Conservation (phyloP, 2,797 vertebrate species). For the Ceryle rudis region DNA sequence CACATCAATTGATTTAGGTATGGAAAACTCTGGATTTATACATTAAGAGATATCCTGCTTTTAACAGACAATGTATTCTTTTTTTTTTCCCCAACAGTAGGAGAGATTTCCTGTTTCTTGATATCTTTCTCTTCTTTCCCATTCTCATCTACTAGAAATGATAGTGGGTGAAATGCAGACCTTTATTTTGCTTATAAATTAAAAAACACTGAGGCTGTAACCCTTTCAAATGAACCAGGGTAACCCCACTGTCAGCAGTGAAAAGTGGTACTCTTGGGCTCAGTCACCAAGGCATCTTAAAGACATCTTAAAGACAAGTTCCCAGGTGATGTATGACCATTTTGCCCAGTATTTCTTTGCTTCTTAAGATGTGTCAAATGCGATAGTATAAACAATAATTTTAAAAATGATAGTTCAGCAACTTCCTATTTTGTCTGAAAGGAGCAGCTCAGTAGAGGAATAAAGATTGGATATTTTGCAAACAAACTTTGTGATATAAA, state of each 20-base stretch:
- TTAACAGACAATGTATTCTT: constrained; percentile 42
- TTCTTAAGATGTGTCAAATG: constrained; percentile 53
- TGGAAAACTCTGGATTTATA: background rate
- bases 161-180: background rate
- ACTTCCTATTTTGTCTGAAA: constrained; percentile 10
- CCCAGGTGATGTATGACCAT: constrained; percentile 32
- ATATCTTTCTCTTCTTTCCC: background rate
- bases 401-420: constrained; percentile 19
- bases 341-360: constrained; percentile 53
- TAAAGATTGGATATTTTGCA: background rate
- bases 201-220: background rate
- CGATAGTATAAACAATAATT: constrained; percentile 30
- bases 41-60: background rate
- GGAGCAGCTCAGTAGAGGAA: background rate
- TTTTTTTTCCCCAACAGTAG: background rate
- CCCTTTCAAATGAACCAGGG: background rate
- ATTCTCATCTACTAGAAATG: background rate
- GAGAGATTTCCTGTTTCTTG: background rate
- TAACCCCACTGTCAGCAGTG: background rate
- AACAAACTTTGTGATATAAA: background rate
- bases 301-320: constrained; percentile 43
- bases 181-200: background rate
- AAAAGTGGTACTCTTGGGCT: background rate
- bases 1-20: background rate
- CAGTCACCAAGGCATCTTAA: constrained; percentile 34